Evolutionary conservation across 2,113 vertebrate genomes (phyloP), one percentile per base, ranked within the genome.

Genomic region (Ammodytes marinus): DNA sequence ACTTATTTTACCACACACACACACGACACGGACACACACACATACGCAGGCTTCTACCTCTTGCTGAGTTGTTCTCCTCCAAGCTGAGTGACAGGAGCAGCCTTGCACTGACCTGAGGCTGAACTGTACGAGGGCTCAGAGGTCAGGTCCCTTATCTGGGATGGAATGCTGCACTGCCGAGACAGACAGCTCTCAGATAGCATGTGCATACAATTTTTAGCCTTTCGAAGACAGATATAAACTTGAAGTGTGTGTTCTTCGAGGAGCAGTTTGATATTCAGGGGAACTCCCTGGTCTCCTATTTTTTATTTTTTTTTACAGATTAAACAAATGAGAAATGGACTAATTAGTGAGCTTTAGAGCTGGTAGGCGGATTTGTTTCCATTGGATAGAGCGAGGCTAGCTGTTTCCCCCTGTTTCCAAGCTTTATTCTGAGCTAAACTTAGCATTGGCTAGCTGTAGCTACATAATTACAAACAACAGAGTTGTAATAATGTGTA

Each of bases 51-150:
- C 45, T 40, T 49, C 40, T 39, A 54, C 69, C 75, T 14, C 67
- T 85, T 52, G 63, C 77, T 61, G 86, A 79, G 71, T 59, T 67
- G 4, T 77, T 79, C 58, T 79, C 47, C 49, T 78, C 53, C 54
- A 17, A 19, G 59, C 53, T 88, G 91, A 93, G 79, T 91, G 93
- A 89, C 91, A 86, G 79, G 83, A 86, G 52, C 93, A 93, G 91
- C 72, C 87, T 82, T 84, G 68, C 50, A 68, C 76, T 90, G 91
- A 89, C 92, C 94, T 88, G 84, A 72, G 39, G 85, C 72, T 93
- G 93, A 95, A 91, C 92, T 69, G 14, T 40, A 19, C 10, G 9
- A 63, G 71, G 65, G 90, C 80, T 92, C 89, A 87, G 37, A 91
- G 89, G 87, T 90, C 85, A 75, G 60, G 60, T 71, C 52, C 37